Evolutionary conservation across 2,113 vertebrate genomes (phyloP).

Genomic region (Centropristis striata): DNA sequence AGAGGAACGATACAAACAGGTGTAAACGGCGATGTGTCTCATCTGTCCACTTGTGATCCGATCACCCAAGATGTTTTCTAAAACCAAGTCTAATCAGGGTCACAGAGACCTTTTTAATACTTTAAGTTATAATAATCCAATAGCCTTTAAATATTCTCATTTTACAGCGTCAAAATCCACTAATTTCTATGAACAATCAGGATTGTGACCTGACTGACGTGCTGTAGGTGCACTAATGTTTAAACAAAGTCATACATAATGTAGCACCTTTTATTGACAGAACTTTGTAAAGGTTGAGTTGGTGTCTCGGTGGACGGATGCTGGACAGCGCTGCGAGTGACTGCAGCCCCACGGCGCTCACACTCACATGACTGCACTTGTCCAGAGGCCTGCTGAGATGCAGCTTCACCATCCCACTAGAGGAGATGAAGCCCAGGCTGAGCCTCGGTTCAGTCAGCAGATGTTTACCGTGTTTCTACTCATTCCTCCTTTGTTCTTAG

Average conservation of each 20-base stretch:
- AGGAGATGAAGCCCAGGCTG: slow-evolving; percentile 76
- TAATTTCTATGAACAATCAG: not conserved
- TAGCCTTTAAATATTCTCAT: not conserved
- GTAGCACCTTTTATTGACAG: slow-evolving; percentile 8
- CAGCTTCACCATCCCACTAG: slow-evolving; percentile 34
- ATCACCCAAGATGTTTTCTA: no score
- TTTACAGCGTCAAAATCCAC: not conserved
- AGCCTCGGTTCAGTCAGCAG: slow-evolving; percentile 40
- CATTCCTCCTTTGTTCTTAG: slow-evolving; percentile 46
- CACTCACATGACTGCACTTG: slow-evolving; percentile 21
- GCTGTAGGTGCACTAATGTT: not conserved
- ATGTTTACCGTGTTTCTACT: slow-evolving; percentile 53
- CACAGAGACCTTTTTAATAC: not conserved
- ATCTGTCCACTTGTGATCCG: no score
- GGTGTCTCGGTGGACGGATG: slow-evolving; percentile 11
- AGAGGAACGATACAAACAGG: no score
- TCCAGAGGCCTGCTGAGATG: slow-evolving; percentile 57
- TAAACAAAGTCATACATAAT: not conserved
- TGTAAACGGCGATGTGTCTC: no score
- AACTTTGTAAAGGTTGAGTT: not conserved
- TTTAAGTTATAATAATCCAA: not conserved
- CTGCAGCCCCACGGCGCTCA: slow-evolving; percentile 1
- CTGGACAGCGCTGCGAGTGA: slow-evolving; percentile 20
- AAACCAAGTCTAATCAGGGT: no score
- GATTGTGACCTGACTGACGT: not conserved